A percentile compares a stretch with the other conserved stretches of the same genome.
Conservation (phyloP, 2,113 vertebrate species). For the Gavia stellata region DNA sequence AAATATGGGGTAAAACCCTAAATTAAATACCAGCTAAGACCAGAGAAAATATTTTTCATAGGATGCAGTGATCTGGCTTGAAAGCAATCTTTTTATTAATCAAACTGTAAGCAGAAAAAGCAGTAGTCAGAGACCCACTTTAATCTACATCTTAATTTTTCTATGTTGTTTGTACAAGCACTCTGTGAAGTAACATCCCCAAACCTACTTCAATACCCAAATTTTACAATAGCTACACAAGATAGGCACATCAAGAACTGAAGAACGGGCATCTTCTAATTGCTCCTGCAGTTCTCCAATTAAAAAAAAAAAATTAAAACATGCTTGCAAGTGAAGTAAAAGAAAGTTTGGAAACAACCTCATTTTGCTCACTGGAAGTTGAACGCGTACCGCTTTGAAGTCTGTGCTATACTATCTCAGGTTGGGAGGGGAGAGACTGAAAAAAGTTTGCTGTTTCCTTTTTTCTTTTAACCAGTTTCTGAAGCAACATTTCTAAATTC, state of each 20-base stretch:
- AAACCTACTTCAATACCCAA: background rate
- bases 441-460: background rate
- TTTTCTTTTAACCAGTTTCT: background rate
- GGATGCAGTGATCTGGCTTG: background rate
- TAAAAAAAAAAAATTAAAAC: background rate
- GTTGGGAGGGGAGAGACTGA: background rate
- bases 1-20: rapidly evolving
- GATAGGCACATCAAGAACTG: background rate
- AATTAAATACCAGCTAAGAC: background rate
- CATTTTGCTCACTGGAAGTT: background rate
- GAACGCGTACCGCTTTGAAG: background rate
- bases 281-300: background rate
- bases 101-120: background rate
- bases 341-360: background rate
- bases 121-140: background rate
- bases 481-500: background rate
- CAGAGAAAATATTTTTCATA: background rate
- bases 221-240: background rate
- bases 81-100: background rate
- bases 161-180: background rate
- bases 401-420: background rate
- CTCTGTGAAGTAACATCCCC: background rate
- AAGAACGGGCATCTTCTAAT: background rate
- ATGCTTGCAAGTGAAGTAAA: background rate
- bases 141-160: background rate